Percentiles rank a stretch among this genome's conserved stretches.
Evolutionary conservation across 2,113 vertebrate genomes (phyloP).

Genomic region (Prunella fulvescens): DNA sequence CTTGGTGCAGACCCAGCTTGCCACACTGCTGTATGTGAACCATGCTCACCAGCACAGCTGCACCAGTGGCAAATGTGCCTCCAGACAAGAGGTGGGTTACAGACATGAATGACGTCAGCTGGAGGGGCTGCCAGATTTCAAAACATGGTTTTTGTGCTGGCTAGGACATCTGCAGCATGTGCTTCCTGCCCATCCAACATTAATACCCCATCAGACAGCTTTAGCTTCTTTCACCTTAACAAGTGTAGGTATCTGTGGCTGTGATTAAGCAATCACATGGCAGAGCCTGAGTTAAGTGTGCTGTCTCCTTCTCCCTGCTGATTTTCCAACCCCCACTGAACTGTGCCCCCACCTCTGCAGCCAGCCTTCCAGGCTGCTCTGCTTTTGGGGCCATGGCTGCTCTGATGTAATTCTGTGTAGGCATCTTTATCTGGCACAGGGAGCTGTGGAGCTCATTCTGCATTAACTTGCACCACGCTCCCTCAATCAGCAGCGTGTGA

Average conservation of each 20-base stretch:
- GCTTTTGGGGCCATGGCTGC: neutral
- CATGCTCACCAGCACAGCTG: neutral
- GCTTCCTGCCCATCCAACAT: neutral
- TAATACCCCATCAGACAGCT: neutral
- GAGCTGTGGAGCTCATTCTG: neutral
- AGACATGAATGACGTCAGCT: neutral
- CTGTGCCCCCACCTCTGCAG: neutral
- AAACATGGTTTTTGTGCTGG: neutral
- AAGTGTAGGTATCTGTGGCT: neutral
- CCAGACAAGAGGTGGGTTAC: neutral
- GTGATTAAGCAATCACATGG: neutral
- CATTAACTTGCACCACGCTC: neutral
- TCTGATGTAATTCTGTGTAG: neutral
- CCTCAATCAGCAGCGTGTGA: neutral
- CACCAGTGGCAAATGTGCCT: neutral
- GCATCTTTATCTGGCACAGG: neutral
- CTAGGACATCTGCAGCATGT: neutral
- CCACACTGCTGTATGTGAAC: fast-evolving
- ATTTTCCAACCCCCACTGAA: neutral
- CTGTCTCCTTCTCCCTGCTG: neutral
- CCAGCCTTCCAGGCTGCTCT: neutral
- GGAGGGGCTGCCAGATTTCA: neutral
- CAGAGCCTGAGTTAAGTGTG: neutral
- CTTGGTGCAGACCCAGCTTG: neutral
- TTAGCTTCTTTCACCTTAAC: neutral